Conservation (phyloP, 2,113 vertebrate genomes). For the Menidia beryllina region DNA sequence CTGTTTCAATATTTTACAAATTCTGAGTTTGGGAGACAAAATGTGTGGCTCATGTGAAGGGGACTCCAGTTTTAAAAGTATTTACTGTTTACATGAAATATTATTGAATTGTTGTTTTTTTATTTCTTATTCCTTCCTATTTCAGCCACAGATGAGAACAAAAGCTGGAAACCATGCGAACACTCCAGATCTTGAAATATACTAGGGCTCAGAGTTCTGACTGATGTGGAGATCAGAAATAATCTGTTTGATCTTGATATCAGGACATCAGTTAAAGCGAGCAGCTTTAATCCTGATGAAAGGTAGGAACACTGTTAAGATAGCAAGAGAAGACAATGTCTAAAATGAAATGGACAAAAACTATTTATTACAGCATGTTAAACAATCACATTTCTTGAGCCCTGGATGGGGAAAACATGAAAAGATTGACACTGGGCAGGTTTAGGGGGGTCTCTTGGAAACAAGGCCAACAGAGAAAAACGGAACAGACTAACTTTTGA, state of each 20-base stretch:
- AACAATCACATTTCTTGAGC: background rate
- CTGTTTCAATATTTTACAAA: too few relatives aligned
- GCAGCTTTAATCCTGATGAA: constrained; percentile 10
- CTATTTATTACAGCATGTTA: background rate
- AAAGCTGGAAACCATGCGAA: background rate
- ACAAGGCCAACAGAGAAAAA: too few relatives aligned
- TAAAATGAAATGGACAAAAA: background rate
- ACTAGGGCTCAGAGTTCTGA: constrained; percentile 1
- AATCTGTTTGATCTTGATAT: constrained; percentile 43
- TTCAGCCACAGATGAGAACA: background rate
- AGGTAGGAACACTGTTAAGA: background rate
- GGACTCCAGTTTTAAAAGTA: too few relatives aligned
- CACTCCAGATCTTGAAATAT: background rate
- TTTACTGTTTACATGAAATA: too few relatives aligned
- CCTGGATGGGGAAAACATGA: background rate
- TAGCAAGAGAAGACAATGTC: background rate
- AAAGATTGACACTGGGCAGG: background rate
- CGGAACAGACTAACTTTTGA: too few relatives aligned
- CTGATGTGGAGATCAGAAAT: constrained; percentile 16
- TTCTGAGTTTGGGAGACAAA: too few relatives aligned
- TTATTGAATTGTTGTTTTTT: too few relatives aligned
- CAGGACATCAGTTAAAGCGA: constrained; percentile 17
- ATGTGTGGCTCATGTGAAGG: too few relatives aligned
- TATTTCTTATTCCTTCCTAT: background rate
- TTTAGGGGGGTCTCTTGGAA: too few relatives aligned